Conservation (phyloP, 2,888 invertebrate species). For the Theretra japonica region DNA sequence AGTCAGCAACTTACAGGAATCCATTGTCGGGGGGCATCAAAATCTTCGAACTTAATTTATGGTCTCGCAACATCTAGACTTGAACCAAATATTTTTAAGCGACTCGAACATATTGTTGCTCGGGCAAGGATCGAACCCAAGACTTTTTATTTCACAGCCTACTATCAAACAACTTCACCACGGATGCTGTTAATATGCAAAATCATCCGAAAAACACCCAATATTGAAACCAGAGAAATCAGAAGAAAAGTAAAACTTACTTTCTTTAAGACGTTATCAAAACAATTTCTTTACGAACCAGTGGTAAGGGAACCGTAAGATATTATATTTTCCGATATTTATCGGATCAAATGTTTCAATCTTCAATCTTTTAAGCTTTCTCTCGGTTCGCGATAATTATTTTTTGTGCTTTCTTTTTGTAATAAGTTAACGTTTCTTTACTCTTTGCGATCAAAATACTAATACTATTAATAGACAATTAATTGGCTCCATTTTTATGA, state of each 20-base stretch:
- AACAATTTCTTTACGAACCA: neutral
- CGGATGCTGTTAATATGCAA: too few relatives aligned
- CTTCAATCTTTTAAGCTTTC: constrained; percentile 16
- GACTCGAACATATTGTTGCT: too few relatives aligned
- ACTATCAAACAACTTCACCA: neutral
- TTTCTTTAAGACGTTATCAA: neutral
- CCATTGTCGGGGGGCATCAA: too few relatives aligned
- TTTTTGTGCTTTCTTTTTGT: neutral
- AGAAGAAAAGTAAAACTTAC: too few relatives aligned
- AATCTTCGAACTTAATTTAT: neutral
- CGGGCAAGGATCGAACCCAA: too few relatives aligned
- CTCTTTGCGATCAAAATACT: neutral
- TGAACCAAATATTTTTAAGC: neutral
- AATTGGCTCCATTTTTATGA: neutral
- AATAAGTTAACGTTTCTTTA: neutral
- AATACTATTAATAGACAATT: neutral
- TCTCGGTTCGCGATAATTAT: constrained; percentile 1
- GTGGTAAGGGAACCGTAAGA: neutral
- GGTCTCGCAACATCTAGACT: too few relatives aligned
- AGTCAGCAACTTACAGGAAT: too few relatives aligned
- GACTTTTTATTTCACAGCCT: too few relatives aligned
- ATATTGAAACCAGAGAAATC: too few relatives aligned
- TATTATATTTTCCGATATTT: constrained; percentile 18
- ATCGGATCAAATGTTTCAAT: constrained; percentile 12
- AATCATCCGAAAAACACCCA: too few relatives aligned